phyloP scores from a whole-genome alignment of 2,113 vertebrate genomes.

The Thermophis baileyi region DNA sequence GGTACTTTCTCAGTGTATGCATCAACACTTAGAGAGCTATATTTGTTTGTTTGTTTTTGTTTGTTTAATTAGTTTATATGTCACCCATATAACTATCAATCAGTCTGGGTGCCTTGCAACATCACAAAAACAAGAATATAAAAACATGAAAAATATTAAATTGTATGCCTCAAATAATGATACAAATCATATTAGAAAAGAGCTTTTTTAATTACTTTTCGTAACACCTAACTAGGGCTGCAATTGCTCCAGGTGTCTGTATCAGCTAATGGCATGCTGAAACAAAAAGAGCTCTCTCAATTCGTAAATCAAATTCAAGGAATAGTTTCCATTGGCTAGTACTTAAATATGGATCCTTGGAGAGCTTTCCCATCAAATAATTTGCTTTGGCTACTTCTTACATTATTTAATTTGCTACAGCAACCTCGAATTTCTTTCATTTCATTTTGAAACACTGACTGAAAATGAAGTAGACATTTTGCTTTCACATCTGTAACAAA shows the following conservation, averaged over 20 bases:
- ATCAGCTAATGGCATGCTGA: background rate
- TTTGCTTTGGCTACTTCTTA: conserved; percentile 11
- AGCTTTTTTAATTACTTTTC: background rate
- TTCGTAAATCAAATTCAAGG: conserved; percentile 8
- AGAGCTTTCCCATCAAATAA: conserved; percentile 10
- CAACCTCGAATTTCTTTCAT: conserved; percentile 24
- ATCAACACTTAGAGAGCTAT: background rate
- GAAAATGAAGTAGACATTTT: conserved; percentile 20
- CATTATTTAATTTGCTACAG: conserved; percentile 19
- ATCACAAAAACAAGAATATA: background rate
- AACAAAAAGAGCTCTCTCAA: background rate
- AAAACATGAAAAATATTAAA: background rate
- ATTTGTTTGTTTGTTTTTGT: background rate
- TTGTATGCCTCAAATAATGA: background rate
- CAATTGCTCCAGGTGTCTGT: background rate
- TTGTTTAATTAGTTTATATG: background rate
- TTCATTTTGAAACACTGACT: conserved; percentile 15
- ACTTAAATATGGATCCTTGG: conserved; percentile 15
- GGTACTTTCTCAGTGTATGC: background rate
- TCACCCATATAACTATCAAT: background rate
- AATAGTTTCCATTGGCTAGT: conserved; percentile 1
- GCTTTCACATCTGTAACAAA: conserved; percentile 16
- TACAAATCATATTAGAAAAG: background rate
- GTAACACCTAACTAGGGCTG: background rate
- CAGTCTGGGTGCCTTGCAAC: background rate